Conservation (phyloP, 2,113 vertebrate species). For the Psammodynastes pulverulentus region DNA sequence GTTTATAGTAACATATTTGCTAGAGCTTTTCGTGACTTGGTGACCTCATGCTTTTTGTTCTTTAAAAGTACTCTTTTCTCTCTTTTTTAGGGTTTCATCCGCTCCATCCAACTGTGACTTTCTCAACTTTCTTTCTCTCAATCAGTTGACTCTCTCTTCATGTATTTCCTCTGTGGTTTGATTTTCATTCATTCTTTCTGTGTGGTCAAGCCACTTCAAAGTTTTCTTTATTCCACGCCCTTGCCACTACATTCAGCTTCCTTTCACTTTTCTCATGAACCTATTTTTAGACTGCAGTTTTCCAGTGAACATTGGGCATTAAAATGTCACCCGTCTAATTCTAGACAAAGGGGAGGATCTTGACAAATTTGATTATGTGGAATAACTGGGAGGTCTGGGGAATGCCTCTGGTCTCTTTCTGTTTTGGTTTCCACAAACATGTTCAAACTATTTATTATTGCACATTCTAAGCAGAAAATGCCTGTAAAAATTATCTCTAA, state of each 20-base stretch:
- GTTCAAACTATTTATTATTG: background rate
- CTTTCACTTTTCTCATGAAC: background rate
- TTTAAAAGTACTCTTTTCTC: background rate
- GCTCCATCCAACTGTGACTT: background rate
- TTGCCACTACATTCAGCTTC: background rate
- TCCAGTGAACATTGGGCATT: background rate
- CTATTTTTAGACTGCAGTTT: background rate
- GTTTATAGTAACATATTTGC: background rate
- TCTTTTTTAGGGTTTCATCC: background rate
- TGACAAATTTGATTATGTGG: background rate
- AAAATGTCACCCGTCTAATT: background rate
- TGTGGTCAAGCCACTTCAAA: background rate
- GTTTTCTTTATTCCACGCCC: background rate
- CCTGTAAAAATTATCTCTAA: background rate
- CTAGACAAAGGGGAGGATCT: background rate
- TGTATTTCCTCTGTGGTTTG: background rate
- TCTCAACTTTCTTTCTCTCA: background rate
- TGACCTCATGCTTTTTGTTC: background rate
- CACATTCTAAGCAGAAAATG: background rate
- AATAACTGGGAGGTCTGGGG: background rate
- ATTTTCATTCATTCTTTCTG: background rate
- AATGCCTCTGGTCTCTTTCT: background rate
- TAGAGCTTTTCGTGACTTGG: background rate
- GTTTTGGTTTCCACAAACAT: background rate
- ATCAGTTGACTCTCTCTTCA: background rate